Percentiles rank a stretch among this genome's conserved stretches.
Conservation (phyloP, 2,888 invertebrate genomes). For the Hecatera dysodea region DNA sequence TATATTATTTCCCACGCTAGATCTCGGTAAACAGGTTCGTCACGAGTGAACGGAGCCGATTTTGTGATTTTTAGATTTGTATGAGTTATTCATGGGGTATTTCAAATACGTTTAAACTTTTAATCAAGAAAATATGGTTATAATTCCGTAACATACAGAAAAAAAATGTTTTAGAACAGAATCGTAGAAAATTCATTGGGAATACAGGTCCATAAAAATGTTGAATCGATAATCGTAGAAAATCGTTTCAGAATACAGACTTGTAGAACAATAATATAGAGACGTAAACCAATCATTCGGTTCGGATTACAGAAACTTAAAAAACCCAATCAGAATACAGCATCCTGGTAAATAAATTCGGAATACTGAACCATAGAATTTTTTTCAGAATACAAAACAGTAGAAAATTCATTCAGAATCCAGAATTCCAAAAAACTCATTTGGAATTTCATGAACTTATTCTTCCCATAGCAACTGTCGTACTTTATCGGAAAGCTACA, state of each 20-base stretch:
- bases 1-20: slow-evolving; percentile 73
- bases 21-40: slow-evolving; percentile 58
- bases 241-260: not conserved
- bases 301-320: not conserved
- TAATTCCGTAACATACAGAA: not conserved
- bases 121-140: not conserved
- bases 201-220: too few species aligned
- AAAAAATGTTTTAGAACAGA: not conserved
- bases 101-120: not conserved
- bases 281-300: not conserved
- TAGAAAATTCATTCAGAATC: too few species aligned
- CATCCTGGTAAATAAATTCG: not conserved
- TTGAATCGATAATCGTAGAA: not conserved
- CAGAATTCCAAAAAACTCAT: too few species aligned
- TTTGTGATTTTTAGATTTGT: slow-evolving; percentile 6
- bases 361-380: not conserved
- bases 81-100: slow-evolving; percentile 3
- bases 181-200: not conserved
- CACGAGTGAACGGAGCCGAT: slow-evolving; percentile 8
- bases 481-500: not conserved
- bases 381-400: not conserved
- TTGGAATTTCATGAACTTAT: not conserved
- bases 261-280: too few species aligned
- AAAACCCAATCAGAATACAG: not conserved
- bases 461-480: not conserved